Base-by-base conservation (phyloP, 1,140 invertebrate genomes). In the Helicoverpa armigera region DNA sequence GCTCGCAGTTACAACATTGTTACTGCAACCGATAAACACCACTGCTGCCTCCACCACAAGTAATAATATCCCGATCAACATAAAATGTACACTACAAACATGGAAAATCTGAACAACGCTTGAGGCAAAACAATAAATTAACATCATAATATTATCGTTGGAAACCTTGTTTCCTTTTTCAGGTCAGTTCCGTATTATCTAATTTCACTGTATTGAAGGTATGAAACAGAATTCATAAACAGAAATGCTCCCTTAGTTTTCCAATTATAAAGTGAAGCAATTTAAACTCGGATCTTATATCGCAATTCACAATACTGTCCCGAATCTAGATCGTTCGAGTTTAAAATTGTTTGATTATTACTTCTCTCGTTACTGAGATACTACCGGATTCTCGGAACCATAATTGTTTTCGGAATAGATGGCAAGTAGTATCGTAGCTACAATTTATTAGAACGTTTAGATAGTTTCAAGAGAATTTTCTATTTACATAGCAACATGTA, bases 221-320 rank as follows among this genome's bases (percentile, higher is more conserved):
- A 43, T n/a, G 16, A 67, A 67, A 67, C 63, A 18, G 23, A 69
- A 72, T 53, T 29, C 23, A 67, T 23, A 72, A 72, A 50, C 29
- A 23, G n/a, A 70, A 3, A 70, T 53, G 48, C 18, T 23, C 53
- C 43, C 67, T 70, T 70, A 72, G 50, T 72, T 72, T 72, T 72
- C 69, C 69, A 72, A 72, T 72, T 72, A 72, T 54, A 72, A 72
- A 53, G 69, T 53, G 51, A 72, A 72, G 50, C 69, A 72, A 72
- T 72, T 72, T 72, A 31, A n/a, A 72, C 69, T 72, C 51, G 23
- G 51, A 72, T 72, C 69, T 72, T 54, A 72, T 54, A 72, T 72
- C 69, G 51, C 69, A 72, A 72, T 54, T 72, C 14, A 72, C 18
- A 53, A 53, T 72, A 31, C 69, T 54, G 63, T 48, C 63, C 65